phyloP scores from a whole-genome alignment of 1,140 invertebrate genomes.

The Anastrepha obliqua region DNA sequence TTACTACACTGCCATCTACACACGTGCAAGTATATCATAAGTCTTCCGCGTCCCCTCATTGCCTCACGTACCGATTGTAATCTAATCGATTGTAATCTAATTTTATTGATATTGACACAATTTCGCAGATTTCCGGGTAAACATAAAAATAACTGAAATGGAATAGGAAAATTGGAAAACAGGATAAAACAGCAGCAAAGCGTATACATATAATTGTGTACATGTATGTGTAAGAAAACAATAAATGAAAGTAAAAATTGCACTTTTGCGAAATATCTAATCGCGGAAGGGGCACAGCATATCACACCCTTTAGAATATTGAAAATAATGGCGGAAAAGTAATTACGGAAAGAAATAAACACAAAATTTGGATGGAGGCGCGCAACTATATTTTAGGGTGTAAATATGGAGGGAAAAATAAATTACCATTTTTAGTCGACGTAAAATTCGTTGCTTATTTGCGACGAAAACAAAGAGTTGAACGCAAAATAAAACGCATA shows the following conservation, averaged over 20 bases:
- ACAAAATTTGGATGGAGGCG: too few relatives aligned
- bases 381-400: too few relatives aligned
- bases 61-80: not conserved
- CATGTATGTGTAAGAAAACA: not conserved
- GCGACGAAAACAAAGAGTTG: too few relatives aligned
- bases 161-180: not conserved
- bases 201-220: slow-evolving; percentile 29
- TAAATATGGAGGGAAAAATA: too few relatives aligned
- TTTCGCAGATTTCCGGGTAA: slow-evolving; percentile 75
- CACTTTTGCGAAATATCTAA: not conserved
- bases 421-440: too few relatives aligned
- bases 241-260: slow-evolving; percentile 9
- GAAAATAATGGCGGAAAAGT: too few relatives aligned
- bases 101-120: slow-evolving; percentile 57
- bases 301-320: too few relatives aligned
- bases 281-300: too few relatives aligned
- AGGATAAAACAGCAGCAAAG: not conserved
- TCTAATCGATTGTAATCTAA: slow-evolving; percentile 54
- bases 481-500: too few relatives aligned
- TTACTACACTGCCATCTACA: not conserved
- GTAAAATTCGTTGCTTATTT: too few relatives aligned
- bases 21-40: not conserved
- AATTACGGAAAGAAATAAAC: too few relatives aligned
- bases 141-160: slow-evolving; percentile 74
- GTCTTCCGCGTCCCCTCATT: too few relatives aligned